Evolutionary conservation across 2,888 invertebrate genomes (phyloP), one percentile per base, ranked within the genome.

Genomic region (Coecobrya sp.): DNA sequence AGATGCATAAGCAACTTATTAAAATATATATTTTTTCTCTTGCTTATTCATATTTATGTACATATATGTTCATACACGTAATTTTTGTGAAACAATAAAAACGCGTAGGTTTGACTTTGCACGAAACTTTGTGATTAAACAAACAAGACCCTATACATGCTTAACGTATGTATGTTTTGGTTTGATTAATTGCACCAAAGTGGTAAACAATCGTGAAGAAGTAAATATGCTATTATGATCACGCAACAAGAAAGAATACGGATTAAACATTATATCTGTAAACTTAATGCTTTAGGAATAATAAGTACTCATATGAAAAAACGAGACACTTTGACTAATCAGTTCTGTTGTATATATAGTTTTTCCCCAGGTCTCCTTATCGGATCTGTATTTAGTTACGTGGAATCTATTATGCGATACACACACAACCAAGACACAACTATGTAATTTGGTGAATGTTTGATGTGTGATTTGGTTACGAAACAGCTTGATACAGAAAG

Each of bases 91-190:
- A 65, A 16, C 70, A 70, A 27, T 30, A 70, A 30, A 70, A 36
- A 16, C 10, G 49, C 10, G 49, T 62, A 70, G 30, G 8, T 49
- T 49, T 79, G 79, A 79, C 79, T 49, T 25, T 45, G 79, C 87
- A 88, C 87, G 87, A 79, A 42, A 88, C 59, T 16, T 42, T 45
- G 87, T 79, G 87, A 88, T 88, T 88, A 88, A 88, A 79, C 76
- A 79, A 88, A 88, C 87, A 88, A 79, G 87, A 22, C 27, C 13
- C 22, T 49, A 49, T 45, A 49, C 49, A 79, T 49, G 27, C 52
- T 49, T 16, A 19, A 22, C 19, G 10, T 49, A 8, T 49, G 45
- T 30, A 55, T 59, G 81, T 59, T 70, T 30, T 70, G 36, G 73
- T 73, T 45, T 86, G 86, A 86, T 86, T 86, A 86, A 86, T 86